Percentiles rank a stretch among this genome's conserved stretches.
Evolutionary conservation across 1,140 invertebrate genomes (phyloP).

Genomic region (Cyphomyrmex costatus): DNA sequence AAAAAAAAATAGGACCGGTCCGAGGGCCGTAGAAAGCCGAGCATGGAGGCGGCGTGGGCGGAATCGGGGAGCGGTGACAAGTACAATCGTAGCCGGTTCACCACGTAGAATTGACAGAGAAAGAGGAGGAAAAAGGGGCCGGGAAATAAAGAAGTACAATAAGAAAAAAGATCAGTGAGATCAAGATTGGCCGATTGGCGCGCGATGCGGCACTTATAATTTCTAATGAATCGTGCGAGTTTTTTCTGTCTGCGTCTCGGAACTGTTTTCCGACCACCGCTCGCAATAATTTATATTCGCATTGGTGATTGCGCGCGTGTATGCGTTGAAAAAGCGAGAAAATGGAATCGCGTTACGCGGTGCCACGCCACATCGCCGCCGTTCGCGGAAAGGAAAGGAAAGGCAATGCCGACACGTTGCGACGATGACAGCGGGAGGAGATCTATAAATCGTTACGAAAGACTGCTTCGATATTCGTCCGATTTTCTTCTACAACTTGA

Average conservation of each 20-base stretch:
- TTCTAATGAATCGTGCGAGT: constrained; percentile 77
- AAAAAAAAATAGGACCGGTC: constrained; percentile 69
- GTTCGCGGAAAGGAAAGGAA: constrained; percentile 67
- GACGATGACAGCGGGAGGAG: neutral
- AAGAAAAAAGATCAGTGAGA: constrained; percentile 17
- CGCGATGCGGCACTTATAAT: constrained; percentile 77
- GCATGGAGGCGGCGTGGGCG: constrained; percentile 55
- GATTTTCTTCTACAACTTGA: neutral
- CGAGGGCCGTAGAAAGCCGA: constrained; percentile 30
- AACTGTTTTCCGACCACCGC: constrained; percentile 39
- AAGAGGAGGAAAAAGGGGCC: neutral
- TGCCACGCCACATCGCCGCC: constrained; percentile 10
- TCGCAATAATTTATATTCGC: constrained; percentile 78
- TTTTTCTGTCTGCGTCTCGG: constrained; percentile 64
- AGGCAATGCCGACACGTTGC: neutral
- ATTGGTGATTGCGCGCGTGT: constrained; percentile 36
- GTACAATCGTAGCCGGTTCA: constrained; percentile 49
- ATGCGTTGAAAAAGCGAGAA: constrained; percentile 66
- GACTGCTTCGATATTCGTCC: constrained; percentile 42
- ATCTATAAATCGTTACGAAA: constrained; percentile 45
- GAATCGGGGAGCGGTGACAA: constrained; percentile 63
- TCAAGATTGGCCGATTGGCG: constrained; percentile 20
- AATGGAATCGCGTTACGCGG: constrained; percentile 44
- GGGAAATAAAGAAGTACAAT: constrained; percentile 12
- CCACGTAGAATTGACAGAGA: neutral